Evolutionary conservation across 2,113 vertebrate species (phyloP), one percentile per base, ranked within the genome.

Genomic region (Indicator maculatus): DNA sequence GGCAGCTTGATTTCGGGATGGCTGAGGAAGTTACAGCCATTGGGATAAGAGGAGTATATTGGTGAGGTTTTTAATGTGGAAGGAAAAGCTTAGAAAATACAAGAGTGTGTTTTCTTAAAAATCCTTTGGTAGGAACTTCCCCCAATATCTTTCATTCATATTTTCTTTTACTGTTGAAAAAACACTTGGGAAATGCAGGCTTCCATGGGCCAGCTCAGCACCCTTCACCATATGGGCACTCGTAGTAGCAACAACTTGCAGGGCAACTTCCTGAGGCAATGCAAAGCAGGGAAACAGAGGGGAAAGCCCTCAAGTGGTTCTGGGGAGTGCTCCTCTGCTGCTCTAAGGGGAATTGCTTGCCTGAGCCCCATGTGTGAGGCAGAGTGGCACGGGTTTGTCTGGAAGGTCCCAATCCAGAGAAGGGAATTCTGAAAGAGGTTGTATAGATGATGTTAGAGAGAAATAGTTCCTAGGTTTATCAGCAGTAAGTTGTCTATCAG

Each of bases 201-300:
- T n/a, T 28, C 41, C 47, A 12, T 67, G 2, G 4, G 27, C 16
- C 8, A 39, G 17, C 56, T 77, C 41, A 16, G 15, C 52, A 17
- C 52, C 12, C 24, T 65, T 71, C 38, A 6, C 6, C 3, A 8
- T 33, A 6, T 0, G 0, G 70, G 26, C 67, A 21, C 41, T 77
- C 0, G 3, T 8, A 39, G 52, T 2, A 60, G 36, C 65, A 59
- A 0, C 55, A 86, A 12, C 5, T 11, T 2, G 0, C 17, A 50
- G 45, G 17, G 16, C 44, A 17, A 14, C 75, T n/a, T 66, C 26
- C 52, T 0, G 0, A 18, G 52, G 23, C 3, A 2, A 26, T 0
- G 0, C 0, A 1, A 12, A 27, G 28, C 44, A 11, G 53, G 17
- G 21, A 45, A 53, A 9, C 56, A 30, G 10, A 61, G 26, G 38